phyloP scores from a whole-genome alignment of 2,797 vertebrate species.

The Australoheros facetus region DNA sequence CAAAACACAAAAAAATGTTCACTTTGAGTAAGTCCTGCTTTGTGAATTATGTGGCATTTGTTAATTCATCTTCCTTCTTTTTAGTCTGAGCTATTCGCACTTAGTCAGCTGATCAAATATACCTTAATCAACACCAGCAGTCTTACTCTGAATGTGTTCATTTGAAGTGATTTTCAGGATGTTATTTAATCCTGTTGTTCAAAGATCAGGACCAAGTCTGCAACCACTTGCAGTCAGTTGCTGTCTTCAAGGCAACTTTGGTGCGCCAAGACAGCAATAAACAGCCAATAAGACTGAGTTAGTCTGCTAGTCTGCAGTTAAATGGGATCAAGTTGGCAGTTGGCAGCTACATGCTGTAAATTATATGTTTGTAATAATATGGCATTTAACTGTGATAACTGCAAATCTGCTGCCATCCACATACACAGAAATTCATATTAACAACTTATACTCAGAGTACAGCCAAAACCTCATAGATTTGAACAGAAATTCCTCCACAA shows the following conservation, averaged over 20 bases:
- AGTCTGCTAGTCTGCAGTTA: not conserved
- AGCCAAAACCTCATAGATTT: not conserved
- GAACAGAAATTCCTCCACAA: not conserved
- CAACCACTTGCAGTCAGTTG: not conserved
- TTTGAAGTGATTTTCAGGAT: not conserved
- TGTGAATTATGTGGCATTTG: not conserved
- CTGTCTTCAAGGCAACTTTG: not conserved
- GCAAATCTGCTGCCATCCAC: not conserved
- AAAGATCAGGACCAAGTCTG: not conserved
- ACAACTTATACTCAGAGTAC: not conserved
- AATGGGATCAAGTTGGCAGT: not conserved
- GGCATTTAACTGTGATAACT: accelerated
- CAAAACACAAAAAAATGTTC: not conserved
- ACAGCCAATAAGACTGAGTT: not conserved
- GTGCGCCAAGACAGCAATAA: not conserved
- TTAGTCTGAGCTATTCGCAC: not conserved
- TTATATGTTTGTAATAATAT: not conserved
- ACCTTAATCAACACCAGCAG: not conserved
- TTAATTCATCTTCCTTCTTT: accelerated
- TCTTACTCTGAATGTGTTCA: not conserved
- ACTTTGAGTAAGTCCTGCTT: not conserved
- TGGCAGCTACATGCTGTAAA: not conserved
- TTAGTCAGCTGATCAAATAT: not conserved
- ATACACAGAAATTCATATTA: not conserved
- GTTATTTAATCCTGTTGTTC: not conserved